Percentiles rank a stretch among this genome's conserved stretches.
Conservation (phyloP, 2,113 vertebrate genomes). For the Cettia cetti region DNA sequence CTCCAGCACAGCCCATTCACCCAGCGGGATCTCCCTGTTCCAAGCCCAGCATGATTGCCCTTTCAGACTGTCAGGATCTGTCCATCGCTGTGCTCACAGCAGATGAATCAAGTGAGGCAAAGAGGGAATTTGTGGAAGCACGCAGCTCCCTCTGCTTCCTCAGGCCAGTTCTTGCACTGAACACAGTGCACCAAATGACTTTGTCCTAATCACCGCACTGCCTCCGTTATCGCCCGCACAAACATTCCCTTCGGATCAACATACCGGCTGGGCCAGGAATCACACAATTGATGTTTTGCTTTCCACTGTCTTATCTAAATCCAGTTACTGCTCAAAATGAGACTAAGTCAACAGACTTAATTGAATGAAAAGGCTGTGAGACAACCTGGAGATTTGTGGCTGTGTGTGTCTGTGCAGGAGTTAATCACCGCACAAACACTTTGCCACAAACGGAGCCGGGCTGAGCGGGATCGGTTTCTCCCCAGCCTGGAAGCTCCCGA, state of each 20-base stretch:
- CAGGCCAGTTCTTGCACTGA: not conserved
- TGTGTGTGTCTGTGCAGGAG: not conserved
- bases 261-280: slow-evolving; percentile 28
- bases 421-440: slow-evolving; percentile 47
- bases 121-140: not conserved
- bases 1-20: not conserved
- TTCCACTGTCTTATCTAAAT: slow-evolving; percentile 68
- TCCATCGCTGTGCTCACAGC: not conserved
- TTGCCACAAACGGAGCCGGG: not conserved
- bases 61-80: not conserved
- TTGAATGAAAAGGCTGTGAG: slow-evolving; percentile 52
- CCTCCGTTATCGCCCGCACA: not conserved
- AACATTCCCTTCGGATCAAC: slow-evolving; percentile 52
- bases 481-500: not conserved
- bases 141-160: not conserved
- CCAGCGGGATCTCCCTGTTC: not conserved
- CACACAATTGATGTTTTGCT: slow-evolving; percentile 62
- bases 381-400: slow-evolving; percentile 47
- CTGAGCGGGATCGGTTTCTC: not conserved
- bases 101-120: not conserved
- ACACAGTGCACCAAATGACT: not conserved
- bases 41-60: not conserved
- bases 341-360: slow-evolving; percentile 67
- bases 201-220: not conserved
- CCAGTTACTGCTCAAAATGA: slow-evolving; percentile 60